Conservation (phyloP, 2,113 vertebrate genomes). For the Pan troglodytes region NHGRI_mPanTro3-v2.1_pri NC_072408.2:122282001-122282500, state of each 20-base stretch:
- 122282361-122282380: neutral
- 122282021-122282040: neutral
- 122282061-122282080: neutral
- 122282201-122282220: neutral
- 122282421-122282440: neutral
- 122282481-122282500: neutral
- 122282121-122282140: neutral
- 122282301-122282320: neutral
- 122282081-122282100: accelerated
- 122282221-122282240: neutral
- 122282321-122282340: neutral
- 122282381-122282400: neutral
- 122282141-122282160: neutral
- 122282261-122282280: neutral
- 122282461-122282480: neutral
- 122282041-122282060: neutral
- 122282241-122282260: neutral
- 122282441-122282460: neutral
- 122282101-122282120: neutral
- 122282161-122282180: neutral
- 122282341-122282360: neutral
- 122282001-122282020: neutral
- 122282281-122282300: neutral
- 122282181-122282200: too few species aligned
- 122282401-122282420: neutral